Evolutionary conservation across 2,113 vertebrate species (phyloP), one percentile per base, ranked within the genome.

Genomic region (Chionis minor): DNA sequence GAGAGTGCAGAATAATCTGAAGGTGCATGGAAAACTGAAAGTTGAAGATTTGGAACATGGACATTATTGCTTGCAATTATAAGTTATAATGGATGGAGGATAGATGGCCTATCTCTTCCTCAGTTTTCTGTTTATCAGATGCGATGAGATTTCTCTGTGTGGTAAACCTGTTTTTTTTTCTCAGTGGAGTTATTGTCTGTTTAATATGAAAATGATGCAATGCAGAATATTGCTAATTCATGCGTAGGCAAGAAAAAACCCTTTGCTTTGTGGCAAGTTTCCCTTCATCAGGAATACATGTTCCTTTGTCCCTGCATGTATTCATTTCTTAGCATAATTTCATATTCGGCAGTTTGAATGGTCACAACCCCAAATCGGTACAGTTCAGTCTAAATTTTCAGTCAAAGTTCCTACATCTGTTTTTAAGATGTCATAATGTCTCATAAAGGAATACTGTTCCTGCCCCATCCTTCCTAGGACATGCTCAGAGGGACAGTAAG

Each of bases 201-300:
- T 95, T 92, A 96, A 77, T 90, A 95, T 82, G 82, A 51, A 94
- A 93, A 94, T 93, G 55, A 86, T 96, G 86, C 75, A 92, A 33
- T 54, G 38, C 38, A 83, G 79, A 92, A 73, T 90, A 80, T 66
- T 93, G 33, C 75, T 83, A 81, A 80, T 95, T 94, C 1, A 0
- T 78, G 72, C 2, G 5, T 90, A 94, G 90, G 67, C 90, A 90
- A 51, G 90, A 80, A 72, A 84, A 88, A 71, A 2, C 42, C 16
- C 49, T 74, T 32, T 80, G 27, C 67, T 88, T 90, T 88, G 82
- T 93, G 77, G 59, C 67, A 70, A 92, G 58, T 21, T 78, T 92
- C 52, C 38, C 47, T 93, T 94, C 72, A 12, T 33, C 8, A 4
- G 69, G 42, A 93, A 67, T 90, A 91, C 26, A 2, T 35, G 38